Evolutionary conservation across 2,797 vertebrate species (phyloP), one percentile per base, ranked within the genome.

Genomic region (Phalanger gymnotis): DNA sequence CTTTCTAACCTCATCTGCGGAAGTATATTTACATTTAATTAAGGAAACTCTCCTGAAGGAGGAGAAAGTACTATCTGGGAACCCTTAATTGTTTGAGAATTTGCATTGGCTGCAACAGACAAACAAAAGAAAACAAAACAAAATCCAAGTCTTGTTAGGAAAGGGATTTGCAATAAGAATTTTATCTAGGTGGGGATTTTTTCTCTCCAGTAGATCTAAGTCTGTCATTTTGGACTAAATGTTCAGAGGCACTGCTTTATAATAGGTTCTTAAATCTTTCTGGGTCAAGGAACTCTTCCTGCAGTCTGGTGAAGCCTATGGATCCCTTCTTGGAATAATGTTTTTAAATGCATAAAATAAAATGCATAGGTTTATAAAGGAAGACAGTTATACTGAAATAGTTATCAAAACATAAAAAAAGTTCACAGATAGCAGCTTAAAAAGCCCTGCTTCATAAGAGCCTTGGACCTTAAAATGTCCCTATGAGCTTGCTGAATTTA

Each of bases 1-100:
- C 52, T 95, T 54, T 92, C 34, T 89, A 28, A 10, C n/a, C 51
- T 66, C 47, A 93, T 96, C 94, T 66, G 30, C 51, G 92, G 40
- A 96, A 96, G 90, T 81, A 53, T 95, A 52, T 96, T 96, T 94
- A 92, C 93, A 96, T 96, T 96, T 97, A 94, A 97, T 97, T 97
- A 97, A 94, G 94, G 92, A 92, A 96, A 56, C 5, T 57, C 57
- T 95, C 51, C 58, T 97, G 51, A 96, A 66, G 28, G 90, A 92
- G 66, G 55, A 94, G 51, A 94, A 93, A 58, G 40, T 92, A 56
- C 91, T 90, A 57, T 94, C 91, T 91, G n/a, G 54, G 55, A 96
- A 93, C 93, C 40, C 47, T 95, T n/a, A 54, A 3, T 96, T 97
- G 94, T 95, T 95, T 91, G 91, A 57, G 95, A 95, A 96, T 92